Conservation (phyloP, 2,888 invertebrate species). For the Omphaloscelis lunosa region DNA sequence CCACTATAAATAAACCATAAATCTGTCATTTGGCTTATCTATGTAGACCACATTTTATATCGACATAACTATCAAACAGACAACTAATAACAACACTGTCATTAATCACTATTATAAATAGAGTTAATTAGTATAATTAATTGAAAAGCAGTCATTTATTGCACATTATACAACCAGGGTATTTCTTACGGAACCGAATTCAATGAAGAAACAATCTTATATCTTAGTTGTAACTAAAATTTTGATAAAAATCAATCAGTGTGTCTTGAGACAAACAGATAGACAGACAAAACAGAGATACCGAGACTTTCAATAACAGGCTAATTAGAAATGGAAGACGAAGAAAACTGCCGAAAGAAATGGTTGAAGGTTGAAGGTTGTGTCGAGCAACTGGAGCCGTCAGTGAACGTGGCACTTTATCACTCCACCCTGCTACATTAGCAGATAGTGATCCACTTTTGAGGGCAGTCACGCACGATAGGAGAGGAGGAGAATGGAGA, state of each 20-base stretch:
- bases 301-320: background rate
- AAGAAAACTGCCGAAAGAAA: background rate
- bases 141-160: background rate
- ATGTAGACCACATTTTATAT: constrained; percentile 35
- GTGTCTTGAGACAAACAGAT: background rate
- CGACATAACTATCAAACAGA: constrained; percentile 19
- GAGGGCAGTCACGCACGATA: too few relatives aligned
- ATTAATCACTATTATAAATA: constrained; percentile 22
- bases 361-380: too few relatives aligned
- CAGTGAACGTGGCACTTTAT: background rate
- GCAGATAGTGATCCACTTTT: too few relatives aligned
- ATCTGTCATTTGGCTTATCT: constrained; percentile 30
- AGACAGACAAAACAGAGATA: background rate
- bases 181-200: background rate
- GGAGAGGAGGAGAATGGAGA: too few relatives aligned
- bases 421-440: background rate
- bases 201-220: background rate
- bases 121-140: background rate
- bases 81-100: constrained; percentile 11
- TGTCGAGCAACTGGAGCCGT: background rate
- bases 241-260: background rate
- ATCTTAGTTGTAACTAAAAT: background rate
- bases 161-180: background rate
- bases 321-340: background rate
- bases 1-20: constrained; percentile 28